Evolutionary conservation across 2,797 vertebrate genomes (phyloP).

Genomic region (Hirundo rustica): DNA sequence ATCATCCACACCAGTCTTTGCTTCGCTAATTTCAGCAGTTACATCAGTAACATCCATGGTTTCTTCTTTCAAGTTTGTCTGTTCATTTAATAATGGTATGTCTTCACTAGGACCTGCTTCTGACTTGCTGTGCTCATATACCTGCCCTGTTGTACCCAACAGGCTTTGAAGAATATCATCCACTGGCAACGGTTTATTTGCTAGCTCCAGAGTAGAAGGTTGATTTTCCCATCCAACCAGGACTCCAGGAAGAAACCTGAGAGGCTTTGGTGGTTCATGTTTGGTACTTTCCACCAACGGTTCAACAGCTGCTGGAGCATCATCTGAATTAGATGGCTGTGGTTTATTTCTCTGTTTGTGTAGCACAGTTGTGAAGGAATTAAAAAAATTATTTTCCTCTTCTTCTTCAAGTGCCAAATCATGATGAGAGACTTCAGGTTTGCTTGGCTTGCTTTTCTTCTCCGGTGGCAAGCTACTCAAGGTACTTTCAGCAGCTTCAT

Average conservation of each 20-base stretch:
- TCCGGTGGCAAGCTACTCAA: slow-evolving; percentile 80
- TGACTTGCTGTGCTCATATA: slow-evolving; percentile 69
- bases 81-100: slow-evolving; percentile 75
- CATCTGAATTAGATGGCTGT: slow-evolving; percentile 75
- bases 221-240: slow-evolving; percentile 91
- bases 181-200: slow-evolving; percentile 76
- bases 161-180: slow-evolving; percentile 82
- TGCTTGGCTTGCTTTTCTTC: slow-evolving; percentile 81
- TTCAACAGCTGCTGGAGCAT: slow-evolving; percentile 74
- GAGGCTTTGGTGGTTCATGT: slow-evolving; percentile 86
- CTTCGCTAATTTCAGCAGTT: slow-evolving; percentile 69
- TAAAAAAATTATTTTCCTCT: slow-evolving; percentile 88
- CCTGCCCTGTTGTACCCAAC: slow-evolving; percentile 71
- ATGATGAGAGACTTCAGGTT: slow-evolving; percentile 74
- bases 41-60: slow-evolving; percentile 65
- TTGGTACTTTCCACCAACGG: slow-evolving; percentile 78
- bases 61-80: slow-evolving; percentile 50
- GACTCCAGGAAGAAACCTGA: slow-evolving; percentile 96
- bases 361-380: slow-evolving; percentile 81
- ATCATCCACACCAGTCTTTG: slow-evolving; percentile 47
- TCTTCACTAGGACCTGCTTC: slow-evolving; percentile 53
- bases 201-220: slow-evolving; percentile 84
- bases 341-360: slow-evolving; percentile 86
- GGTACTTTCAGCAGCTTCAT: slow-evolving; percentile 78
- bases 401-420: slow-evolving; percentile 75